Base-by-base conservation (phyloP, 2,113 vertebrate genomes). In the Pelecanus crispus region DNA sequence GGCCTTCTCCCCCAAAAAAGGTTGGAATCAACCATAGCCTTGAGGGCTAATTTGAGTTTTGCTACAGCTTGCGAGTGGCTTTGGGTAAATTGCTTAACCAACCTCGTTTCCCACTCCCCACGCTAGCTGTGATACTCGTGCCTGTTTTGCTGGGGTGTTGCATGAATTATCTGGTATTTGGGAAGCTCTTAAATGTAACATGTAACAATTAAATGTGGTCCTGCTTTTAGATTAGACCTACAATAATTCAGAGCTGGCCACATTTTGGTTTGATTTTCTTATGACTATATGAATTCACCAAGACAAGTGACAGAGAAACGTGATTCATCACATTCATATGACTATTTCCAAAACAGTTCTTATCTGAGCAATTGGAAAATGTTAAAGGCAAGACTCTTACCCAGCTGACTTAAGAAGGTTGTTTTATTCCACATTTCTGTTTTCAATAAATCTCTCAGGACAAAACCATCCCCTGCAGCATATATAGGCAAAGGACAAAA, bases 391-490 rank as follows among this genome's bases (percentile, higher is more conserved):
- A 77, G 78, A 32, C 50, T 67, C 85, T 94, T 45, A 71, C 86
- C 68, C 90, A 91, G 47, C 52, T 38, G 65, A 92, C 86, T 94
- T 79, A 0, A 90, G 91, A 88, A 84, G 80, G 58, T 78, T 42
- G 75, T 21, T 88, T 90, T 52, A 91, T 70, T 91, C 74, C 84
- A 66, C 25, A 38, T 73, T 93, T 83, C 95, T 95, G 91, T 59
- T 97, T 95, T 26, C 84, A 95, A 90, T 95, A 95, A 94, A 91
- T 81, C 92, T 66, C 65, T 65, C 83, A 25, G 77, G 91, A 90
- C 79, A 87, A 96, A 96, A 91, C 11, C 67, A 86, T 72, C 61
- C 90, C 94, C 86, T 12, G 80, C 90, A 94, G 80, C 85, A 92
- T 9, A 81, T 15, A 68, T 16, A 71, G 1, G 59, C 50, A 91